These are phyloP conservation scores for Microcebus jonahi DNA, from an alignment of 2,113 vertebrate species.

Conservation along the genomic window DNA sequence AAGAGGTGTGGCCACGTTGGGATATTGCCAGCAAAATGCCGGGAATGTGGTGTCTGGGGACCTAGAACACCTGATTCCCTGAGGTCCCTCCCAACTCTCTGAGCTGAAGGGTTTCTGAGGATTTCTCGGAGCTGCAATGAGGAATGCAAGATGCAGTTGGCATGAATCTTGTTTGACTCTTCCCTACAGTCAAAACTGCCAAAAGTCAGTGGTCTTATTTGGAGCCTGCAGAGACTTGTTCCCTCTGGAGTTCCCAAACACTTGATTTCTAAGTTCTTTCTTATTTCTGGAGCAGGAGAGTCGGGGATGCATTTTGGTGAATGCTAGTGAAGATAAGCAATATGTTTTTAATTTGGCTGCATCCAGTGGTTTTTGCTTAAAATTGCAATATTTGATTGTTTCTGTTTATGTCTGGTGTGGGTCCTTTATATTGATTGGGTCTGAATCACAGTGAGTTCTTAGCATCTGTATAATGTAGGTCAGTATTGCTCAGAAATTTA, in stretches of 20 bases:
- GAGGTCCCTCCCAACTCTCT: not conserved
- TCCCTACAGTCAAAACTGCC: too few species aligned
- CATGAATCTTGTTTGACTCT: not conserved
- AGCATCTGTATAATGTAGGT: not conserved
- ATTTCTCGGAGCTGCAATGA: not conserved
- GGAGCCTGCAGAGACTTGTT: not conserved
- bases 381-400: not conserved
- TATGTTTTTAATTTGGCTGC: not conserved
- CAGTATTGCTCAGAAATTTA: not conserved
- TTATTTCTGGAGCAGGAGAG: not conserved
- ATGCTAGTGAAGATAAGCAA: not conserved
- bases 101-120: not conserved
- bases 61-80: not conserved
- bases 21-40: too few species aligned
- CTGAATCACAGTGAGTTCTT: not conserved
- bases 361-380: not conserved
- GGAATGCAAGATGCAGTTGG: not conserved
- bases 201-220: not conserved
- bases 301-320: not conserved
- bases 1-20: not conserved
- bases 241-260: not conserved
- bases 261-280: not conserved
- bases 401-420: not conserved
- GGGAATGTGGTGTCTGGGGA: not conserved
- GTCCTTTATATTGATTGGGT: not conserved